A percentile compares a stretch with the other conserved stretches of the same genome.
These are phyloP conservation scores for Drosophila demipolita DNA, from an alignment of 2,888 invertebrate species.

Conservation along the genomic window DNA sequence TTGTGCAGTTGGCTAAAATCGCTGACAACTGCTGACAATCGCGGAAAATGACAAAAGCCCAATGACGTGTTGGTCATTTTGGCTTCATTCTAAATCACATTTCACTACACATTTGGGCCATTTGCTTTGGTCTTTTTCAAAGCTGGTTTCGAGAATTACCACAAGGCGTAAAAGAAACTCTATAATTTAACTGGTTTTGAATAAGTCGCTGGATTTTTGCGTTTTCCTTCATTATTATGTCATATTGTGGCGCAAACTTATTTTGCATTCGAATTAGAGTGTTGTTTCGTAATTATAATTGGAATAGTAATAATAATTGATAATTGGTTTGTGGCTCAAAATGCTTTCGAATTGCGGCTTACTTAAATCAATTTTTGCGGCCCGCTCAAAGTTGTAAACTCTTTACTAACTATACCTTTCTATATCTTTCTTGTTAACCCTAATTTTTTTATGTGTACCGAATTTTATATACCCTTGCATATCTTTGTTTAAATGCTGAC, in stretches of 20 bases:
- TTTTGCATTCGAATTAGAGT: not conserved
- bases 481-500: not conserved
- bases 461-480: not conserved
- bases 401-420: not conserved
- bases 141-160: slow-evolving; percentile 6
- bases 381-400: not conserved
- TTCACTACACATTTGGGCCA: slow-evolving; percentile 46
- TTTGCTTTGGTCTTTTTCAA: not conserved
- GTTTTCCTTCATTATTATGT: not conserved
- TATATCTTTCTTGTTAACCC: not conserved
- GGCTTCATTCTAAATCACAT: slow-evolving; percentile 42
- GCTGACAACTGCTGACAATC: slow-evolving; percentile 37
- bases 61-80: slow-evolving; percentile 49
- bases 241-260: not conserved
- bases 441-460: not conserved
- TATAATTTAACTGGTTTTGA: slow-evolving; percentile 1
- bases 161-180: not conserved
- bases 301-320: not conserved
- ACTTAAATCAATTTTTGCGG: slow-evolving; percentile 6
- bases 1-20: slow-evolving; percentile 28
- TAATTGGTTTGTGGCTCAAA: not conserved
- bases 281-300: not conserved
- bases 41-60: slow-evolving; percentile 14
- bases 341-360: slow-evolving; percentile 2
- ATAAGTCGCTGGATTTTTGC: not conserved